Base-by-base conservation (phyloP, 2,888 invertebrate genomes). In the Drosophila basisetae region DNA sequence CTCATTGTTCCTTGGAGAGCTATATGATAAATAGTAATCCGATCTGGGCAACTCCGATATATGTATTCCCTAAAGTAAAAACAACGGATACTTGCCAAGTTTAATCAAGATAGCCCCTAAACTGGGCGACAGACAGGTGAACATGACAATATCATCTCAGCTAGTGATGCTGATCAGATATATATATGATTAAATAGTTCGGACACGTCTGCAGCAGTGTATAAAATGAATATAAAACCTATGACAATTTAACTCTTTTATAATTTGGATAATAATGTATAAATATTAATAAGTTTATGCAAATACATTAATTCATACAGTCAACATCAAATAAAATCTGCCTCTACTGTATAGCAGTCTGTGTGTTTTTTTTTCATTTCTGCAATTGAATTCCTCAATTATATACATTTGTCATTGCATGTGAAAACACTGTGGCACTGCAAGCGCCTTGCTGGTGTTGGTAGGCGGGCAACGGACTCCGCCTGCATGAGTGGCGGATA, bases 401-500 rank as follows among this genome's bases (percentile, higher is more conserved):
- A 25, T 16, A 25, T 25, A 47, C 16, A 47, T 47, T 47, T 25
- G 47, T 47, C 25, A 5, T 47, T 25, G 47, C 16, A 54, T 54
- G 25, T 37, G 10, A 18, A 18, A 25, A 64, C 80, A 80, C 72
- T 72, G 76, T 79, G 80, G 56, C 10, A 28, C 49, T 30, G 52
- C 58, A 37, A 67, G 25, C 54, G 61, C 30, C 58, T 55, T 61
- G n/a, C 25, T 64, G 60, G 79, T 66, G 69, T 76, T 76, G 73
- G 83, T 76, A 76, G 80, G 80, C 80, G 80, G 83, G 80, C 83
- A 83, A 72, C 73, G 73, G 68, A 83, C 67, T 70, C 49, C 74
- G 78, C 70, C 72, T 84, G 87, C 75, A 61, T 78, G 82, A 87
- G 82, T 78, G 82, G 87, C 90, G 87, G 90, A 84, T 87, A 84